These are phyloP conservation scores for Sthenelais limicola DNA, from an alignment of 2,888 invertebrate genomes.

Conservation along the genomic window DNA sequence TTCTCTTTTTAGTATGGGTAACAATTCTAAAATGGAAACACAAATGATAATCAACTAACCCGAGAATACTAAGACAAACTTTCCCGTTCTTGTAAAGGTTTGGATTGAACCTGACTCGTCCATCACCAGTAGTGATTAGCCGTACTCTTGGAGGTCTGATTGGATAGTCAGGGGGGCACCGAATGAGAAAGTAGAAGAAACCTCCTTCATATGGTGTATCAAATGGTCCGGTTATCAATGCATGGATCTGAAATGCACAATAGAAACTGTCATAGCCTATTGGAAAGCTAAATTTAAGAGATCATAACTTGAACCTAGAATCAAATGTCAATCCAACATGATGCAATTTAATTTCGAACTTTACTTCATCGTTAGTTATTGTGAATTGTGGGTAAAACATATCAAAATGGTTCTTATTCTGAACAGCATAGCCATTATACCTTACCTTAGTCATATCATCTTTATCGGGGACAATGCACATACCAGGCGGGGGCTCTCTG, in stretches of 20 bases:
- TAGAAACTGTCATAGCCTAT: slow-evolving; percentile 19
- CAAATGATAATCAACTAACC: slow-evolving; percentile 69
- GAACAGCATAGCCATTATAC: background rate
- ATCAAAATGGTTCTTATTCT: background rate
- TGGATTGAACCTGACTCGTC: slow-evolving; percentile 78
- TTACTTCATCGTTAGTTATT: background rate
- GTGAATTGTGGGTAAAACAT: background rate
- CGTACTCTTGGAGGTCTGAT: slow-evolving; percentile 77
- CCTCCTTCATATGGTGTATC: slow-evolving; percentile 79
- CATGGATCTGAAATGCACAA: slow-evolving; percentile 74
- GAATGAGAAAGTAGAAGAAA: slow-evolving; percentile 74
- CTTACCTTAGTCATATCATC: slow-evolving; percentile 74
- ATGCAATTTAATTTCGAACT: background rate
- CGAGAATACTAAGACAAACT: slow-evolving; percentile 76
- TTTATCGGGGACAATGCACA: slow-evolving; percentile 76
- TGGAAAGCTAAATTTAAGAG: slow-evolving; percentile 23
- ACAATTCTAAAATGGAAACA: background rate
- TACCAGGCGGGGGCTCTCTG: slow-evolving; percentile 76
- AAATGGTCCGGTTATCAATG: slow-evolving; percentile 76
- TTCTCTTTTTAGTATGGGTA: background rate
- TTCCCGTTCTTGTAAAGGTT: slow-evolving; percentile 78
- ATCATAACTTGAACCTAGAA: too few species aligned
- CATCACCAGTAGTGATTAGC: slow-evolving; percentile 77
- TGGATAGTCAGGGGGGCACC: slow-evolving; percentile 76
- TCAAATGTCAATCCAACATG: background rate